Percentiles rank a stretch among this genome's conserved stretches.
phyloP scores from a whole-genome alignment of 2,888 invertebrate genomes.

The Cantharis lateralis region DNA sequence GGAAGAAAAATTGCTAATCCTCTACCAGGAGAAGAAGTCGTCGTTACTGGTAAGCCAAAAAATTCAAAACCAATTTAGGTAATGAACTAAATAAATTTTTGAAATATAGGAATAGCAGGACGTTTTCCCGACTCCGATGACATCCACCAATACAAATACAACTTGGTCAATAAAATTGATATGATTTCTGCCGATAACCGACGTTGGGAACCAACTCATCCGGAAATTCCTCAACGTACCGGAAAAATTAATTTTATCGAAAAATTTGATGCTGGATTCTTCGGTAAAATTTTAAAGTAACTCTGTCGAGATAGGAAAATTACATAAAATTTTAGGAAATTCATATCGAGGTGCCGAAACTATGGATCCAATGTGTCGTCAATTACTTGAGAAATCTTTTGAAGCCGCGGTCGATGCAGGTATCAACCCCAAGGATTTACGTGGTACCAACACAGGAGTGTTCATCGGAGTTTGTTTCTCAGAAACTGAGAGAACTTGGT shows the following conservation, averaged over 20 bases:
- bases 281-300: slow-evolving; percentile 50
- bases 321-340: slow-evolving; percentile 49
- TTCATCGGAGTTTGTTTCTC: slow-evolving; percentile 78
- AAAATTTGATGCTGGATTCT: slow-evolving; percentile 63
- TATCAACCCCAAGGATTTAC: slow-evolving; percentile 68
- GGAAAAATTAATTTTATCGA: slow-evolving; percentile 66
- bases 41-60: slow-evolving; percentile 62
- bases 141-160: slow-evolving; percentile 70
- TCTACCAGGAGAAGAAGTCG: slow-evolving; percentile 66
- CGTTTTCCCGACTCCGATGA: slow-evolving; percentile 79
- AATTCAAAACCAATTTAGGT: neutral
- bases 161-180: slow-evolving; percentile 78
- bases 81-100: neutral
- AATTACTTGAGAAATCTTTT: slow-evolving; percentile 63
- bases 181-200: slow-evolving; percentile 80
- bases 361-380: slow-evolving; percentile 63
- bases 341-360: slow-evolving; percentile 68
- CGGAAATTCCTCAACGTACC: slow-evolving; percentile 63
- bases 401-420: slow-evolving; percentile 66
- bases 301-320: neutral
- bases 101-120: slow-evolving; percentile 60
- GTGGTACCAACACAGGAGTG: slow-evolving; percentile 77
- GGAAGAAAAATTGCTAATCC: slow-evolving; percentile 62
- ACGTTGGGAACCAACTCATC: slow-evolving; percentile 73
- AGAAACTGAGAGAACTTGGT: slow-evolving; percentile 77